Evolutionary conservation across 2,113 vertebrate species (phyloP), one percentile per base, ranked within the genome.

Genomic region (Gallinago jamesoni): DNA sequence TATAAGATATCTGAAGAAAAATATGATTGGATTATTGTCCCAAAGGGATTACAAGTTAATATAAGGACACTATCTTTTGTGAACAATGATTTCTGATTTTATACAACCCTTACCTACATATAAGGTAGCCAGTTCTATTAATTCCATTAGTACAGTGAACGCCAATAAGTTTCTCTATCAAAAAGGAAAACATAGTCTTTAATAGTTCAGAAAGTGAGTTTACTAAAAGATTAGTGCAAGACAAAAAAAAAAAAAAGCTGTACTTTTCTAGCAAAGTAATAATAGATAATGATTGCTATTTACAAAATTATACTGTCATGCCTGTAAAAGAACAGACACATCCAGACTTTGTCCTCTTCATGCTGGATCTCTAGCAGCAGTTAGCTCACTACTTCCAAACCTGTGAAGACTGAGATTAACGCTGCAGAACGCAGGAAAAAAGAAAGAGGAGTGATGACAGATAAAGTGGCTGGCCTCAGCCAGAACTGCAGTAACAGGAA

Each of bases 111-210:
- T 98, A 98, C 97, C 98, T 97, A 96, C 98, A 98, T 90, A 98
- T 98, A 84, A 98, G 98, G 84, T 98, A 98, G 75, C 98, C 97
- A 35, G 98, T 98, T 93, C 98, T 97, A 87, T 98, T 98, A 93
- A 98, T 98, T 94, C 98, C 98, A 5, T 97, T 98, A 85, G 98
- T 98, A 90, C 97, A 98, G 89, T 98, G 97, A 95, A 98, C 97
- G 2, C 98, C 97, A 74, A 98, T 98, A 56, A 98, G 97, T 80
- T 97, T 98, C 62, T 97, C 98, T 98, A 74, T 84, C 50, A 95
- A 85, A 95, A 96, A 95, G 80, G n/a, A 68, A 96, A 94, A 95
- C 53, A 78, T 2, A 90, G 30, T 59, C 27, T 93, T 91, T 87
- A 96, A 52, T 69, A 84, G 31, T 68, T 55, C 91, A 76, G 82